phyloP scores from a whole-genome alignment of 2,888 invertebrate genomes.

The Napeogenes inachia region DNA sequence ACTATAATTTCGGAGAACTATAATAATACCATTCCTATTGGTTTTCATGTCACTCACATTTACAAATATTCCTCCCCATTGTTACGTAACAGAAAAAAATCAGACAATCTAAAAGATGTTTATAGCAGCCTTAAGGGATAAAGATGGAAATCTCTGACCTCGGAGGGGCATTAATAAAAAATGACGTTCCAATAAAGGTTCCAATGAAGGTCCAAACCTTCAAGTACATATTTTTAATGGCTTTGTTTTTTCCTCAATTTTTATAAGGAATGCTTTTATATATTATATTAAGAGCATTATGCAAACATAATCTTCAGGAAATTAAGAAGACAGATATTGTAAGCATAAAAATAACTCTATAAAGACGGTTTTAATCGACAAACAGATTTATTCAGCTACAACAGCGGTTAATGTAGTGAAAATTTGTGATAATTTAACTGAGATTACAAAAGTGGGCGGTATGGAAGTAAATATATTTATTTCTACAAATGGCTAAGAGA shows the following conservation, averaged over 20 bases:
- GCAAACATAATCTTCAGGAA: too few species aligned
- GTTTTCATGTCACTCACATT: slow-evolving; percentile 16
- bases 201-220: slow-evolving; percentile 33
- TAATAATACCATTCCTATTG: not conserved
- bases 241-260: not conserved
- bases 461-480: slow-evolving; percentile 35
- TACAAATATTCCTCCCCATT: slow-evolving; percentile 12
- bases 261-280: not conserved
- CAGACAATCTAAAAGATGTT: slow-evolving; percentile 21
- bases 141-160: slow-evolving; percentile 18
- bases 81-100: slow-evolving; percentile 20
- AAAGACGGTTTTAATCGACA: too few species aligned
- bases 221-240: slow-evolving; percentile 12
- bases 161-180: slow-evolving; percentile 34
- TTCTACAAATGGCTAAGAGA: slow-evolving; percentile 29
- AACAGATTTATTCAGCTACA: too few species aligned
- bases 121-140: slow-evolving; percentile 19
- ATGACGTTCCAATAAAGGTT: slow-evolving; percentile 35
- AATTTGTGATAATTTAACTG: slow-evolving; percentile 2
- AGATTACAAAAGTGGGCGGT: slow-evolving; percentile 14
- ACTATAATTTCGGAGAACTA: not conserved
- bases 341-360: too few species aligned
- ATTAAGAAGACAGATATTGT: too few species aligned
- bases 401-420: slow-evolving; percentile 7
- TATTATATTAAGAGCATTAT: not conserved